Conservation (phyloP, 2,113 vertebrate species). For the Thunnus thynnus region DNA sequence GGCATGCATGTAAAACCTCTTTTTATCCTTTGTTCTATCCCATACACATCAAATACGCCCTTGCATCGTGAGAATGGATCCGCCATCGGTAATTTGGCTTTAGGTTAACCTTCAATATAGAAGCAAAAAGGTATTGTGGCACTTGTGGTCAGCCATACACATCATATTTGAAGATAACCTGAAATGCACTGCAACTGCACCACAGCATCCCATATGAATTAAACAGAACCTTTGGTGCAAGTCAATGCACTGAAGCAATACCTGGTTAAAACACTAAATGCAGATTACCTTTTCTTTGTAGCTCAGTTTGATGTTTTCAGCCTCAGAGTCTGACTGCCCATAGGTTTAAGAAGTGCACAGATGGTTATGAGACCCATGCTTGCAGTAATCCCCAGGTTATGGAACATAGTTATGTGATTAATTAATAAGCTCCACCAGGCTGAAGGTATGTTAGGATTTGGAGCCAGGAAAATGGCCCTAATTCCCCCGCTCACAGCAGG, state of each 20-base stretch:
- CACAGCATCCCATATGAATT: not conserved
- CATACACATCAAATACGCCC: not conserved
- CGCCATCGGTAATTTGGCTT: conserved; percentile 14
- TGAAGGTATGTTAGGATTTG: conserved; percentile 67
- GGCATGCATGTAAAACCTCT: not conserved
- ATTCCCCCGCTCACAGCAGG: conserved; percentile 59
- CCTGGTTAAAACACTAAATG: not conserved
- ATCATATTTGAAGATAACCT: not conserved
- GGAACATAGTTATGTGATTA: conserved; percentile 77
- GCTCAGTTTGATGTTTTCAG: conserved; percentile 28
- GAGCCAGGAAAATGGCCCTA: conserved; percentile 64
- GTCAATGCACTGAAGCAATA: not conserved
- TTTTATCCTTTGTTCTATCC: not conserved
- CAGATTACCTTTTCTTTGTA: not conserved
- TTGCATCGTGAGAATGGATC: not conserved
- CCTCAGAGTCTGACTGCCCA: conserved; percentile 28
- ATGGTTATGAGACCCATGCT: conserved; percentile 63
- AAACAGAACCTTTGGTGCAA: not conserved
- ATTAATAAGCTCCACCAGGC: conserved; percentile 75
- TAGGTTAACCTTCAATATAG: not conserved
- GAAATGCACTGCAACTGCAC: not conserved
- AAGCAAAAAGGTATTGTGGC: not conserved
- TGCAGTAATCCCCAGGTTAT: conserved; percentile 75
- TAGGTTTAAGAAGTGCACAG: conserved; percentile 55
- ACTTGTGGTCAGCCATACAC: not conserved